Base-by-base conservation (phyloP, 1,140 invertebrate genomes). In the Paraescarpia echinospica region DNA sequence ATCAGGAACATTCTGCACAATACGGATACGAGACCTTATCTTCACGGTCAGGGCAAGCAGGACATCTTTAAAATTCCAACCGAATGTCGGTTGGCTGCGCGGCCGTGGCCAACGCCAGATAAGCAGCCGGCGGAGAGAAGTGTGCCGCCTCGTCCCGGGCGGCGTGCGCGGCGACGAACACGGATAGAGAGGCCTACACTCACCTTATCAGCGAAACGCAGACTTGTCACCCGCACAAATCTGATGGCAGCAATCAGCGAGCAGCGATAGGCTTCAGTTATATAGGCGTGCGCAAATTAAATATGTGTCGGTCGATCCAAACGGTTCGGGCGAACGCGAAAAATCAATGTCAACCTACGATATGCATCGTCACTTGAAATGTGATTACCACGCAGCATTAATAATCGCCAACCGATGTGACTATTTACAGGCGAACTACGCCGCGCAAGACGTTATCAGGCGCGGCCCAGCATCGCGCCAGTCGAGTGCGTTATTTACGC, bases 311-410 rank as follows among this genome's bases (percentile, higher is more conserved):
- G 8, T 77, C 12, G 59, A 77, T 77, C 59, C 12, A 4, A 27
- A 27, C 59, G 12, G 59, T 77, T 6, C 59, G 0, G 59, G 59
- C 59, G 59, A 77, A 77, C 59, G 59, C 59, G 59, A 77, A 77
- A 77, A 77, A 77, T 77, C 59, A 77, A 77, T 77, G 59, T 77
- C 59, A 77, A 77, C 59, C 59, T 18, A 77, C 59, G 59, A 77
- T 77, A 77, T 77, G 59, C 59, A 77, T 77, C 59, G 59, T 77
- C 59, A 77, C 59, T 77, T 77, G 59, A 77, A 77, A 77, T 77
- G 59, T 77, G 59, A 77, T 77, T 77, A 77, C 59, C 59, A 31
- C 59, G 59, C 59, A 31, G 59, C 59, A 77, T 77, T 77, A 77
- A 77, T 77, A 77, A 77, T 27, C 59, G 59, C 59, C 59, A 27